These are phyloP conservation scores for Neoarius graeffei DNA, from an alignment of 2,113 vertebrate genomes.

Conservation along the genomic window DNA sequence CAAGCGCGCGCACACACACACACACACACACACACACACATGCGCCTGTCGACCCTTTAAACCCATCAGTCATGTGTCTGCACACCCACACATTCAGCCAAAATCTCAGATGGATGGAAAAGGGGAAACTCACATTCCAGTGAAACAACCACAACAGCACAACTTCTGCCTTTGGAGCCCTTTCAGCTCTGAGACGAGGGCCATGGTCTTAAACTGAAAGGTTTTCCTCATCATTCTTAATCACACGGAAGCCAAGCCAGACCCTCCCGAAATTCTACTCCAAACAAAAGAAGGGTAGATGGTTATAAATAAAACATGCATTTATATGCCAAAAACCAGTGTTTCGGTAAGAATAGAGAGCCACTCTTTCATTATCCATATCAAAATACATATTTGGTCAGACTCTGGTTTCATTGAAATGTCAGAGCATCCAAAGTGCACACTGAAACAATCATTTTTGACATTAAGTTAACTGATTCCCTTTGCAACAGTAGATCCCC, in stretches of 20 bases:
- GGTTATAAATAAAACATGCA: constrained; percentile 32
- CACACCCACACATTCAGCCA: constrained; percentile 18
- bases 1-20: background rate
- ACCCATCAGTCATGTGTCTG: constrained; percentile 20
- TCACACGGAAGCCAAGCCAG: constrained; percentile 21
- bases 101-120: constrained; percentile 34
- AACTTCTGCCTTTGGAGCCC: background rate
- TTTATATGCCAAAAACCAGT: constrained; percentile 34
- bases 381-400: constrained; percentile 43
- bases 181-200: constrained; percentile 5
- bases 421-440: constrained; percentile 28
- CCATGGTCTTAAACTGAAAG: constrained; percentile 18
- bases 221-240: constrained; percentile 31
- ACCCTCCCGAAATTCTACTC: constrained; percentile 36
- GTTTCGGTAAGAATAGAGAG: constrained; percentile 31
- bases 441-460: constrained; percentile 16
- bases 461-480: background rate
- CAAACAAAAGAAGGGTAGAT: constrained; percentile 31
- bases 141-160: constrained; percentile 27
- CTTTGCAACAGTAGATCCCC: too few relatives aligned
- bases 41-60: background rate
- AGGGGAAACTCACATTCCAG: constrained; percentile 24
- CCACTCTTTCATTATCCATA: constrained; percentile 46
- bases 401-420: constrained; percentile 37
- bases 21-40: background rate